Evolutionary conservation across 2,888 invertebrate species (phyloP), one percentile per base, ranked within the genome.

Genomic region (Psococerastis gibbosa): DNA sequence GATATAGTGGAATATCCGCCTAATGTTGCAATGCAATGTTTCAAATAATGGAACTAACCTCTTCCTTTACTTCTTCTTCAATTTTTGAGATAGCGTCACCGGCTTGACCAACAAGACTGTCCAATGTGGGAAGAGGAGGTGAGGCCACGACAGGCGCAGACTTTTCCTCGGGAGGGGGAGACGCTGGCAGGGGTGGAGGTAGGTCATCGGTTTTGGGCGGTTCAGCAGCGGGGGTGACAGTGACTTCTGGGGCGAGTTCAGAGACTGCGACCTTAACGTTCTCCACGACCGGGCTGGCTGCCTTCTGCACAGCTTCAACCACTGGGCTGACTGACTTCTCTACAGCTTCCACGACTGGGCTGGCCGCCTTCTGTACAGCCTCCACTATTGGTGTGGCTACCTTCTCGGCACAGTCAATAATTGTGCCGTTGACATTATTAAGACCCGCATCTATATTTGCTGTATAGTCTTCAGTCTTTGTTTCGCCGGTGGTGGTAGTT

Each of bases 131-230:
- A n/a, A n/a, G n/a, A n/a, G n/a, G n/a, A n/a, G n/a, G n/a, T n/a
- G n/a, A n/a, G n/a, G n/a, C n/a, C n/a, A n/a, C n/a, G n/a, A n/a
- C n/a, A n/a, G n/a, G n/a, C n/a, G n/a, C n/a, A n/a, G n/a, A n/a
- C n/a, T n/a, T 6, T 33, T 33, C 38, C 20, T n/a, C n/a, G 22
- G 38, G 38, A 16, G 38, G 38, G 3, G 38, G 38, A 22, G 38
- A 38, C 17, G 38, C 38, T 4, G 38, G 38, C 17, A 38, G 38
- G 17, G 38, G 38, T 5, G 38, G 38, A 6, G 38, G 38, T 18
- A 38, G 18, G 18, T 38, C 38, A n/a, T 38, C 38, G 22, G 20
- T 22, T 20, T 20, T 22, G 38, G 22, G 9, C n/a, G 17, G 17
- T 20, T 34, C 35, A 15, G 18, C 9, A 9, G 35, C 16, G 13